Evolutionary conservation across 2,888 invertebrate species (phyloP), one percentile per base, ranked within the genome.

Genomic region (Morpho helenor): DNA sequence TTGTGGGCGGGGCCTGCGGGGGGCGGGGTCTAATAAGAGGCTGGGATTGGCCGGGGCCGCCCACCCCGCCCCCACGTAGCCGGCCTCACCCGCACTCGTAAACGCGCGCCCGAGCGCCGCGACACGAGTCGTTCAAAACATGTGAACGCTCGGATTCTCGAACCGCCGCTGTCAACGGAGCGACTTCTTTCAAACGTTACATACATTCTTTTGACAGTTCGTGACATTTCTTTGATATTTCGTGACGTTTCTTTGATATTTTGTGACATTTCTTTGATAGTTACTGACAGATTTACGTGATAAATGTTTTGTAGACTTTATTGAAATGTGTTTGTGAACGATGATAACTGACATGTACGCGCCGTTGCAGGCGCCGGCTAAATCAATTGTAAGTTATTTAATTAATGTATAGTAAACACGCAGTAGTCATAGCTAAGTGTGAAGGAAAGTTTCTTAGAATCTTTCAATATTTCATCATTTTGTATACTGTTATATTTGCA

Each of bases 331-430:
- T 72, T 66, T 74, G 75, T 65, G 63, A 68, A 82, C 75, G 64
- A 87, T 90, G 90, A 90, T 90, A 65, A 89, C 90, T 64, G 90
- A 90, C 64, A 90, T 90, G 88, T 90, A 90, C 71, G 82, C 87
- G 83, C 87, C 89, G 67, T 69, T 90, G 72, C 76, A 83, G 86
- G 87, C 82, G 85, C 80, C 77, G 58, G 84, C 83, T 69, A 90
- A 90, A 66, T 70, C 80, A 52, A 89, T 89, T 72, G 90, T 90
- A 75, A 90, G 90, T 89, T 72, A 66, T 64, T 59, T 64, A 31
- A 31, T 31, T 31, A 5, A 3, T 31, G 31, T 31, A 31, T 2
- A 5, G 31, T 31, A 2, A 31, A 31, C 31, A 5, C 31, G 4
- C 3, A 31, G 5, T 31, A 5, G 31, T 31, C 31, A 31, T 31